Evolutionary conservation across 2,797 vertebrate species (phyloP).

Genomic region (Pitangus sulphuratus): DNA sequence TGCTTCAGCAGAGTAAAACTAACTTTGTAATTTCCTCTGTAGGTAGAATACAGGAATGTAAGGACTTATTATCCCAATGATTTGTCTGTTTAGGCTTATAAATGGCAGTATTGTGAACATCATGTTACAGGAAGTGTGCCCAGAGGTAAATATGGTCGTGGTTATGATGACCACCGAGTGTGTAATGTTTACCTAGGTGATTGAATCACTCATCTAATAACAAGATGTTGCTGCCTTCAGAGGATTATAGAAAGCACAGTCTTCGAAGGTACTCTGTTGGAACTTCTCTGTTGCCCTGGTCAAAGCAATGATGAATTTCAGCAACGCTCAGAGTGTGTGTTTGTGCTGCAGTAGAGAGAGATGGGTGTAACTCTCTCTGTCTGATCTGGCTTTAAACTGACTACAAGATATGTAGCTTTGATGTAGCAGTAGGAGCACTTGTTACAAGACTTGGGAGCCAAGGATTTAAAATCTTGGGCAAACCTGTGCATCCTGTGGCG

Average conservation of each 20-base stretch:
- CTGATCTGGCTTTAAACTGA: not conserved
- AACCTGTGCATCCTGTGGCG: not conserved
- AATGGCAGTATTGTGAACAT: constrained; percentile 17
- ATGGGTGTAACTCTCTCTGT: not conserved
- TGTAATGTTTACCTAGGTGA: constrained; percentile 60
- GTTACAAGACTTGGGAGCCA: not conserved
- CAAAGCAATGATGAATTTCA: constrained; percentile 3
- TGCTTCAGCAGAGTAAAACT: not conserved
- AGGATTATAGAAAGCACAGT: constrained; percentile 41
- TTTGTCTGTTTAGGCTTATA: constrained; percentile 48
- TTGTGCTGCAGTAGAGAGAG: not conserved
- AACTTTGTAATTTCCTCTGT: constrained; percentile 57
- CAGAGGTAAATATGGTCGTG: constrained; percentile 16
- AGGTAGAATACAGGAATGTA: constrained; percentile 43
- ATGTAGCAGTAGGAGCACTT: not conserved
- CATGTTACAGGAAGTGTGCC: constrained; percentile 1
- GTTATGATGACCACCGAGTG: constrained; percentile 62
- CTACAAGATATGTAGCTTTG: not conserved
- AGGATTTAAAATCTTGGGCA: not conserved
- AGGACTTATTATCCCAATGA: constrained; percentile 35
- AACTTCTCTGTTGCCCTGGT: constrained; percentile 34
- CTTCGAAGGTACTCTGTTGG: constrained; percentile 53
- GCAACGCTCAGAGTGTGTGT: not conserved
- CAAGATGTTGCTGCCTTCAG: constrained; percentile 53
- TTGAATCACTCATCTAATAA: constrained; percentile 59